Evolutionary conservation across 2,113 vertebrate genomes (phyloP).

Genomic region (Protomyctophum bolini): DNA sequence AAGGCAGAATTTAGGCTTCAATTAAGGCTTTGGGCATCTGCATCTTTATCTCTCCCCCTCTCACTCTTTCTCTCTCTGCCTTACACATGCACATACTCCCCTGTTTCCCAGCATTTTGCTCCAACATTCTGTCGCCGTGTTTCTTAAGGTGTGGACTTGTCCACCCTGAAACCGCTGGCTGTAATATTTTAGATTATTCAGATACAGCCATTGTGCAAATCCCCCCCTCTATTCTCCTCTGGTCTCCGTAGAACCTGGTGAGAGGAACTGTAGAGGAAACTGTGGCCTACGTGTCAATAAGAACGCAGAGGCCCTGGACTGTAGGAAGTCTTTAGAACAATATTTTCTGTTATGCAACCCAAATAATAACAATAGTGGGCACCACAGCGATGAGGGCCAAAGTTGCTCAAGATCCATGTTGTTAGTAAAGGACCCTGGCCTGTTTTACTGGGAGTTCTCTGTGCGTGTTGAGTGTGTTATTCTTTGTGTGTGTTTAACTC

Average conservation of each 20-base stretch:
- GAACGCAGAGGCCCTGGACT: constrained; percentile 28
- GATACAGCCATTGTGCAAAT: constrained; percentile 71
- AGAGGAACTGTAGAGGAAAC: constrained; percentile 52
- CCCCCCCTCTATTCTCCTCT: constrained; percentile 31
- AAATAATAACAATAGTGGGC: constrained; percentile 42
- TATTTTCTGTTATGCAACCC: constrained; percentile 51
- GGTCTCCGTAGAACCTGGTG: constrained; percentile 12
- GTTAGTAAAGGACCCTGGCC: constrained; percentile 40
- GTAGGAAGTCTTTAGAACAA: constrained; percentile 64
- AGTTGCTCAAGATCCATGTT: background rate
- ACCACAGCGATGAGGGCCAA: background rate
- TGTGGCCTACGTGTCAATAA: constrained; percentile 59
- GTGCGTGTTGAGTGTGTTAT: background rate
- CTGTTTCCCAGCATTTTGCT: constrained; percentile 22
- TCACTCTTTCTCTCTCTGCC: background rate
- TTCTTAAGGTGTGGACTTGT: constrained; percentile 36
- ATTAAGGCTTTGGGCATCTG: no score
- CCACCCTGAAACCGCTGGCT: constrained; percentile 49
- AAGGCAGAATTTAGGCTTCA: no score
- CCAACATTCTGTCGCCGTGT: constrained; percentile 11
- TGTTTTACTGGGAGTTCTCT: constrained; percentile 61
- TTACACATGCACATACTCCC: background rate
- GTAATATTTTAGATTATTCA: constrained; percentile 55
- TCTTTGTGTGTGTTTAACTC: background rate
- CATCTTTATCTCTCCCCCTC: background rate